Base-by-base conservation (phyloP, 1,140 invertebrate species). In the Eriosoma lanigerum region DNA sequence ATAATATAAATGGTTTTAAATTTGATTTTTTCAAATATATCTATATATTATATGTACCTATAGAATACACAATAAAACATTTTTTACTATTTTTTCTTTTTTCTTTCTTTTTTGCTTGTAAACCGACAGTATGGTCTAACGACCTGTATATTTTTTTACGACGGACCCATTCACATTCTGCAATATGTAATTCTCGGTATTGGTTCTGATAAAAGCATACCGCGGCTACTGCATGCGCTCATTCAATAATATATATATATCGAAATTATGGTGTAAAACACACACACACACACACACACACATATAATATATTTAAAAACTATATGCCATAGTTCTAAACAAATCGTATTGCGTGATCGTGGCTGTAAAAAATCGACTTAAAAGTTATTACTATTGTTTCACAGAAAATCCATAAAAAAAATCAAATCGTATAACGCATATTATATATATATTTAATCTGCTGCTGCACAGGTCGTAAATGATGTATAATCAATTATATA, bases 111-210 rank as follows among this genome's bases (percentile, higher is more conserved):
- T n/a, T n/a, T n/a, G n/a, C 8, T 64, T 64, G 17, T 38, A 64
- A 32, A 64, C 29, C 29, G 60, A 32, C 60, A 38, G 29, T 38
- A 38, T 38, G 8, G 60, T 64, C 19, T n/a, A 12, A 64, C 8
- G 19, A 38, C 29, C 29, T 64, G 19, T 38, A 38, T 38, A 15
- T 64, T 38, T 58, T 58, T 66, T 46, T 46, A 46, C 38, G 64
- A 68, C 13, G n/a, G 13, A 68, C 64, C 38, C 38, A 24, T 68
- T 68, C 21, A 68, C 21, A 24, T 66, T 44, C 32, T 21, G 62
- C 19, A 66, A 46, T 44, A 38, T 24, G 38, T n/a, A n/a, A 46
- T 68, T 46, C 64, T 68, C 10, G 12, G 26, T 62, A 48, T 62
- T 62, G 26, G 24, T 29, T 6, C 58, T 9, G 54, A 5, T 58